Percentiles rank a stretch among this genome's conserved stretches.
Conservation (phyloP, 2,888 invertebrate genomes). For the Rugalucina vietnamica region DNA sequence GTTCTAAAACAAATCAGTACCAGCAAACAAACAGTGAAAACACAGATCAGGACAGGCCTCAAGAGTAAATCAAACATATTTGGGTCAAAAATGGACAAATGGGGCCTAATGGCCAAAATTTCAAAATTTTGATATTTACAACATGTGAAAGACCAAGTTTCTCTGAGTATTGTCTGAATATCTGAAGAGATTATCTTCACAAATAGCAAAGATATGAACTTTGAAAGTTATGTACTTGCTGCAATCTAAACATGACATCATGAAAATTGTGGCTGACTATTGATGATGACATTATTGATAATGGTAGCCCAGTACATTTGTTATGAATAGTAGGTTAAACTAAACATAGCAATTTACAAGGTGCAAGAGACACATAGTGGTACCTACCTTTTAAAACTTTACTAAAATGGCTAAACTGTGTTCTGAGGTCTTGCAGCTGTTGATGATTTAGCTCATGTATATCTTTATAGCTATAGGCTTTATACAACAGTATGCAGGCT, state of each 20-base stretch:
- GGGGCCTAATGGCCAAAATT: not conserved
- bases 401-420: slow-evolving; percentile 80
- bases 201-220: not conserved
- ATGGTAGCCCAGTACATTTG: not conserved
- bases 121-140: not conserved
- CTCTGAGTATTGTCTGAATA: no score
- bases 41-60: no score
- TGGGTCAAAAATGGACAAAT: no score
- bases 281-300: not conserved
- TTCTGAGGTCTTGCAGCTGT: slow-evolving; percentile 84
- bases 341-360: not conserved
- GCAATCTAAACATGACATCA: not conserved
- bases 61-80: no score
- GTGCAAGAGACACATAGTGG: not conserved
- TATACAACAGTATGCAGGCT: slow-evolving; percentile 80
- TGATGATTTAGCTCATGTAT: slow-evolving; percentile 84
- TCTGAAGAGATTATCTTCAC: not conserved
- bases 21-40: no score
- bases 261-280: not conserved
- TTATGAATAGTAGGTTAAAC: not conserved
- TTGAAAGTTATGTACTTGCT: not conserved
- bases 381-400: slow-evolving; percentile 43
- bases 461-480: slow-evolving; percentile 84
- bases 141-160: not conserved
- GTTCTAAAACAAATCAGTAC: not conserved